A percentile compares a stretch with the other conserved stretches of the same genome.
Conservation (phyloP, 2,888 invertebrate species). For the Buathra laborator region DNA sequence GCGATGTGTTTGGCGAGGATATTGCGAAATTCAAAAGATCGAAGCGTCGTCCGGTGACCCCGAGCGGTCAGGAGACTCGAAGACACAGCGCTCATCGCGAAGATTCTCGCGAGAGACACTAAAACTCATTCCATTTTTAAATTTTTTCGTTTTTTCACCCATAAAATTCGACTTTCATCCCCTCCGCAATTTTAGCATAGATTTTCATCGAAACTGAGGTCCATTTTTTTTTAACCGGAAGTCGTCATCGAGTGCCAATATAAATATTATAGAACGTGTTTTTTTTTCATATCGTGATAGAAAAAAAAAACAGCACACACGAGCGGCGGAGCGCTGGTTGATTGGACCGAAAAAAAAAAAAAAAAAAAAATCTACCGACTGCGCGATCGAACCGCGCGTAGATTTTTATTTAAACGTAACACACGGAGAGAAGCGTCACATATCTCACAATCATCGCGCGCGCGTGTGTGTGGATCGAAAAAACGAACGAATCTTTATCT, state of each 20-base stretch:
- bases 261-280: constrained; percentile 29
- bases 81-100: constrained; percentile 89
- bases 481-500: constrained; percentile 46
- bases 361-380: not conserved
- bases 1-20: constrained; percentile 98
- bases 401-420: not conserved
- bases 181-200: not conserved
- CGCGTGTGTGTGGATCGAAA: not conserved
- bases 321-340: constrained; percentile 33
- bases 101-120: constrained; percentile 89
- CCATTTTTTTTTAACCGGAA: constrained; percentile 58
- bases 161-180: not conserved
- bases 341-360: constrained; percentile 44
- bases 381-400: constrained; percentile 1
- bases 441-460: constrained; percentile 43
- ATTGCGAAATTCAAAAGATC: constrained; percentile 96
- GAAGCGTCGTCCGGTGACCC: constrained; percentile 88
- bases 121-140: constrained; percentile 53
- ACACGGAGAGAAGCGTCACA: constrained; percentile 20
- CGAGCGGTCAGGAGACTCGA: constrained; percentile 87
- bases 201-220: constrained; percentile 30
- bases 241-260: constrained; percentile 71
- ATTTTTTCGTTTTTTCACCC: not conserved
- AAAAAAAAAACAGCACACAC: not conserved
- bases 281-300: constrained; percentile 1